Percentiles rank a stretch among this genome's conserved stretches.
Conservation (phyloP, 2,888 invertebrate genomes). For the Alsophila aescularia region DNA sequence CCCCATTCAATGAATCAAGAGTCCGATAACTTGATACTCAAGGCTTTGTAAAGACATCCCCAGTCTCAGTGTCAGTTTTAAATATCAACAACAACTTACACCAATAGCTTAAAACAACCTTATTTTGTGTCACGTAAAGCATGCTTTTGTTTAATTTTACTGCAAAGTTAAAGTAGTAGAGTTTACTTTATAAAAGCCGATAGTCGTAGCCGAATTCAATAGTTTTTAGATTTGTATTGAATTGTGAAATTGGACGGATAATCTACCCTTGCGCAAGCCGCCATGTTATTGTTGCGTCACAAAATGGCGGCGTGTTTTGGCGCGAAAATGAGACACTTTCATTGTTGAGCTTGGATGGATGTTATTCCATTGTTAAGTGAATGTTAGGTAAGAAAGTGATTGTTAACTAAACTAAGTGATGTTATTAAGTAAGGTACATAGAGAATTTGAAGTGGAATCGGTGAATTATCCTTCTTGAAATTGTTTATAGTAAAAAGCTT, state of each 20-base stretch:
- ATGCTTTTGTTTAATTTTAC: constrained; percentile 15
- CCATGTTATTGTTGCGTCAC: constrained; percentile 50
- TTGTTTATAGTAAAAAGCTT: no score
- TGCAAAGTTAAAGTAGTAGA: not conserved
- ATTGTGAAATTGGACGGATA: constrained; percentile 68
- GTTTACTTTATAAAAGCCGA: constrained; percentile 43
- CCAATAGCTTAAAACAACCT: constrained; percentile 13
- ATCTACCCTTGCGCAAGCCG: constrained; percentile 61
- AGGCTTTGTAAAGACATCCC: constrained; percentile 39
- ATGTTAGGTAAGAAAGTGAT: constrained; percentile 1
- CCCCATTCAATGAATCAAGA: constrained; percentile 42
- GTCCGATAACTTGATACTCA: constrained; percentile 49
- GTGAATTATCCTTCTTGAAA: not conserved
- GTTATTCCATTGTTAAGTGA: constrained; percentile 4
- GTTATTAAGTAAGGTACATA: not conserved
- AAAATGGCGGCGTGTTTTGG: constrained; percentile 55
- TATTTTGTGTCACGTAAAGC: constrained; percentile 29
- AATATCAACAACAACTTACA: constrained; percentile 39
- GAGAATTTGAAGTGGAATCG: not conserved
- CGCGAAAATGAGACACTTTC: constrained; percentile 53
- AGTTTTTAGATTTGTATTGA: constrained; percentile 62
- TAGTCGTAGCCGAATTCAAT: constrained; percentile 63
- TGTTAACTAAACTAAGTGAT: not conserved
- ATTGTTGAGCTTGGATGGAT: constrained; percentile 37
- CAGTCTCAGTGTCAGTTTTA: constrained; percentile 59